Base-by-base conservation (phyloP, 2,113 vertebrate genomes). In the Neopipo cinnamomea region DNA sequence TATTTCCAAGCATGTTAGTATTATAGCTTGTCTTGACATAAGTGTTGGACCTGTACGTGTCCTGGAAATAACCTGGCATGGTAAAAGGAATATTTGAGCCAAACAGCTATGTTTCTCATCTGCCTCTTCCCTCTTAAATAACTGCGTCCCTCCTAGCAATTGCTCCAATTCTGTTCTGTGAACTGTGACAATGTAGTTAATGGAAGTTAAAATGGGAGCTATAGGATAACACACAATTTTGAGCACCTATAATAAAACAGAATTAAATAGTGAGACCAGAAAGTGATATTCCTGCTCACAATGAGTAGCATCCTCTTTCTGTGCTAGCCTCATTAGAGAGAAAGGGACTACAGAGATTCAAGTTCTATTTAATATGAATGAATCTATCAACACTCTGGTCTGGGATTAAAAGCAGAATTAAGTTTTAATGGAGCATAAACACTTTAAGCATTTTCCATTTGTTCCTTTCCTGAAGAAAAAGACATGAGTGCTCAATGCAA, bases 401-500 rank as follows among this genome's bases (percentile, higher is more conserved):
- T 11, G 4, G 27, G 74, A 92, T 83, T 90, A 85, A 91, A 93
- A 88, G 58, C 19, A 62, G 93, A 55, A 77, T 70, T 85, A 73
- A 76, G 35, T 71, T 95, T 89, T 87, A 94, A 93, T 93, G 71
- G 71, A 85, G 42, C 42, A 85, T 70, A 93, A 91, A 91, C 81
- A 80, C 37, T 87, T 82, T 4, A 58, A 93, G 9, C 2, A 39
- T 70, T 93, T 93, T 91, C 33, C 2, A n/a, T 72, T 91, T 94
- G 6, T 42, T 79, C 33, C 20, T 68, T 82, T 87, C 53, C 39
- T 82, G 42, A 46, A 93, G 39, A 91, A 78, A 84, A 82, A 16
- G 44, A 75, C 37, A 2, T 35, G 72, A 82, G 8, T 23, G 15
- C 25, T 86, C 63, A 59, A 77, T n/a, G 70, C 18, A 86, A 65